phyloP scores from a whole-genome alignment of 2,113 vertebrate genomes.

The Siphamia tubifer region DNA sequence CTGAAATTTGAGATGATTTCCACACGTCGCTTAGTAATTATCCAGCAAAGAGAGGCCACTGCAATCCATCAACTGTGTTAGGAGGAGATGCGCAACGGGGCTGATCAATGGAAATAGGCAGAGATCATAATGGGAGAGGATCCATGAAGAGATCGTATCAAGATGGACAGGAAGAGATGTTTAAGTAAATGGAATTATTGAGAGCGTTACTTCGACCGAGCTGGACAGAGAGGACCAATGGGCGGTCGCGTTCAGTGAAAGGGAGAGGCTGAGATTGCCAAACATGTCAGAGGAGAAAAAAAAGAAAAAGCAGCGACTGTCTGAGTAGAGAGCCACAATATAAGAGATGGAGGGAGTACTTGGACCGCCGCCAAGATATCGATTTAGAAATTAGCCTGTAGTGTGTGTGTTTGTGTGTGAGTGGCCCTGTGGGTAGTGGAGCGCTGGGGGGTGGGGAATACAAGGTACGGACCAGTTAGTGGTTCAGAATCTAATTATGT shows the following conservation, averaged over 20 bases:
- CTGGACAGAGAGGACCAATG: constrained; percentile 17
- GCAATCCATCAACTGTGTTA: not conserved
- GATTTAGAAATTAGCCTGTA: constrained; percentile 66
- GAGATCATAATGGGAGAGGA: constrained; percentile 22
- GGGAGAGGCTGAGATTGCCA: not conserved
- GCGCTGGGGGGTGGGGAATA: not conserved
- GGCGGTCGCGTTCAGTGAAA: not conserved
- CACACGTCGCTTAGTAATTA: not conserved
- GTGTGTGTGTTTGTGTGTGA: not conserved
- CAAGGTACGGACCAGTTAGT: constrained; percentile 44
- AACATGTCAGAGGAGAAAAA: not conserved
- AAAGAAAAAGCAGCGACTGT: not conserved
- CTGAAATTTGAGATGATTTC: not conserved
- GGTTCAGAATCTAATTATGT: constrained; percentile 60
- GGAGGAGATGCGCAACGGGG: not conserved
- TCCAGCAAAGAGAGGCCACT: not conserved
- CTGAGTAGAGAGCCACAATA: constrained; percentile 28
- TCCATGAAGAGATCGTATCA: constrained; percentile 39
- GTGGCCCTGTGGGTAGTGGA: constrained; percentile 20
- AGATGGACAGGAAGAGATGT: constrained; percentile 40
- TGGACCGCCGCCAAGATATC: constrained; percentile 54
- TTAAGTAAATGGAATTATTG: constrained; percentile 62
- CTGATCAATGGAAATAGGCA: not conserved
- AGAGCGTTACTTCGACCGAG: constrained; percentile 34
- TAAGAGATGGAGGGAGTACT: constrained; percentile 43